Base-by-base conservation (phyloP, 2,797 vertebrate species). In the Sebastolobus altivelis region DNA sequence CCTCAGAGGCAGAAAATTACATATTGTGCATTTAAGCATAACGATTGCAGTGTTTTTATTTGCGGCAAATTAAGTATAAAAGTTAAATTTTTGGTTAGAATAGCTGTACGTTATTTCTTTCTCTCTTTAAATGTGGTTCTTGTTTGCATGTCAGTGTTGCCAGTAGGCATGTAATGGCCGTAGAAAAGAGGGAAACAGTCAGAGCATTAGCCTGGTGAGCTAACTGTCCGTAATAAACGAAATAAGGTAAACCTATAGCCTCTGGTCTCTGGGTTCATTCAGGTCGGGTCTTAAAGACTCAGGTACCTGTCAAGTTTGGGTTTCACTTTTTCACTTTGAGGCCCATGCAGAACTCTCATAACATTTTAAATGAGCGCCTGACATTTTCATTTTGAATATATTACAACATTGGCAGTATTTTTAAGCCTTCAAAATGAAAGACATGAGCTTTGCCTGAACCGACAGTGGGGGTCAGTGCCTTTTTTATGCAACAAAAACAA, bases 361-460 rank as follows among this genome's bases (percentile, higher is more conserved):
- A 10, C 20, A 29, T 62, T 55, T n/a, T 11, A 74, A 43, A 73
- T 27, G 1, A 46, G 12, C 1, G 2, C 0, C 29, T 70, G 65
- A 55, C 22, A 65, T 81, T 72, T 77, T 49, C 6, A 65, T 59
- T 68, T 54, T 46, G 22, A 61, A 75, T 31, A 72, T 3, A 65
- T 11, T 4, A 33, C 13, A 9, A 14, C 9, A 46, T 0, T 20
- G 2, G 43, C 13, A 46, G 16, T 7, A 18, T 16, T 56, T 58
- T 49, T 38, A 8, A 14, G 46, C 13, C 29, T 70, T 62, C 8
- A 46, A 74, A 58, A 67, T 25, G 1, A 71, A 65, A 68, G 1
- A 35, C 4, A 38, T 18, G 3, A 62, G 18, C 16, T 37, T 22
- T 5, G 6, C 12, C 22, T 27, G 29, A 62, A 56, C 31, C n/a